These are phyloP conservation scores for Passer domesticus DNA, from an alignment of 2,113 vertebrate genomes.

Conservation along the genomic window DNA sequence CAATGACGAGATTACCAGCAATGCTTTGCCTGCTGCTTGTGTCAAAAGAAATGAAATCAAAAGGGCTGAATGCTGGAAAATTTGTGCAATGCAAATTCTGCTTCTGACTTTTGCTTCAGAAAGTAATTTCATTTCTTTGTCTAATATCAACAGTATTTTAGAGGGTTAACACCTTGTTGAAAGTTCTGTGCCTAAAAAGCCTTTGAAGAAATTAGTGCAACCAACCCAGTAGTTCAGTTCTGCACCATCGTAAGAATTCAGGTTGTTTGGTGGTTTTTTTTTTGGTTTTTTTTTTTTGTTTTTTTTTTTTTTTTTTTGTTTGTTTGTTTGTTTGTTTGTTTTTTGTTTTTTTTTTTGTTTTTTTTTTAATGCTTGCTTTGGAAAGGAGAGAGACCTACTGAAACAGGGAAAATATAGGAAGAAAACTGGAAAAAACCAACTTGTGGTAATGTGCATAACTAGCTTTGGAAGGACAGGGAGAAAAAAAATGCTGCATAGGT, in stretches of 20 bases:
- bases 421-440: not conserved
- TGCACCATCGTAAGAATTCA: not conserved
- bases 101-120: not conserved
- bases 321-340: too few relatives aligned
- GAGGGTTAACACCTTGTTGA: not conserved
- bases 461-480: not conserved
- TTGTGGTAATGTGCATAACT: not conserved
- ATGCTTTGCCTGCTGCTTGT: not conserved
- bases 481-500: not conserved
- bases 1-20: not conserved
- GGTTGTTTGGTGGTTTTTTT: too few relatives aligned
- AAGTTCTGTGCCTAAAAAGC: not conserved
- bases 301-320: not conserved
- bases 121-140: not conserved
- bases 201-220: not conserved
- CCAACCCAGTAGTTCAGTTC: not conserved
- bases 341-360: not conserved
- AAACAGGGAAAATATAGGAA: not conserved
- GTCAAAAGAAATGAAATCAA: not conserved
- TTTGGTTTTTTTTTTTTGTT: too few relatives aligned
- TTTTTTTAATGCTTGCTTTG: not conserved
- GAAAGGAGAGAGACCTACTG: not conserved
- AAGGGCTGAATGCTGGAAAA: not conserved
- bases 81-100: not conserved
- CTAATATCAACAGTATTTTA: not conserved